These are phyloP conservation scores for Cuculus canorus DNA, from an alignment of 2,797 vertebrate species.

Conservation along the genomic window DNA sequence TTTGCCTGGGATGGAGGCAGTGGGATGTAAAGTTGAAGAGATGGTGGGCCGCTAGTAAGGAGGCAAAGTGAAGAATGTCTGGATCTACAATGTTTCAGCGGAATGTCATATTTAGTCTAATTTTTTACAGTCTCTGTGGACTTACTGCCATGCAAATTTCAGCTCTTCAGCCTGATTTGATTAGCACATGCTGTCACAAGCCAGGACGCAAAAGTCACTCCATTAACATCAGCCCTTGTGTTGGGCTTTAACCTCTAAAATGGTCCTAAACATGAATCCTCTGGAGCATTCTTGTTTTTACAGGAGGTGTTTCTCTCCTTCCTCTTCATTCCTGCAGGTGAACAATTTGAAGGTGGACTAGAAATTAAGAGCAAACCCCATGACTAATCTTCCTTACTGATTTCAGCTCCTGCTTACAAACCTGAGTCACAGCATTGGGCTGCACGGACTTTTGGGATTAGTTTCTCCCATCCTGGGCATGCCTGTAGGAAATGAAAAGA, in stretches of 20 bases:
- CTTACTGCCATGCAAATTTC: not conserved
- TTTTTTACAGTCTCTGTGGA: not conserved
- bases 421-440: not conserved
- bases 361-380: not conserved
- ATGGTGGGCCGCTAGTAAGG: not conserved
- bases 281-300: not conserved
- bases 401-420: not conserved
- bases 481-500: not conserved
- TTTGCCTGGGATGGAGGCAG: fast-evolving
- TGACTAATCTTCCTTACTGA: not conserved
- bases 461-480: not conserved
- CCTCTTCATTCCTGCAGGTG: not conserved
- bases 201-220: not conserved
- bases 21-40: not conserved
- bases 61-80: not conserved
- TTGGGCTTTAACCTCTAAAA: not conserved
- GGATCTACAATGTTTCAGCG: not conserved
- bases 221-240: not conserved
- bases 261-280: not conserved
- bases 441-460: not conserved
- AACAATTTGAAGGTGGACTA: not conserved
- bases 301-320: not conserved
- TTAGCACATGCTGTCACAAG: not conserved
- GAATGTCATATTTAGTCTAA: not conserved
- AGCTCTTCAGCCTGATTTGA: not conserved